Conservation (phyloP, 2,797 vertebrate genomes). For the Karalla daura region DNA sequence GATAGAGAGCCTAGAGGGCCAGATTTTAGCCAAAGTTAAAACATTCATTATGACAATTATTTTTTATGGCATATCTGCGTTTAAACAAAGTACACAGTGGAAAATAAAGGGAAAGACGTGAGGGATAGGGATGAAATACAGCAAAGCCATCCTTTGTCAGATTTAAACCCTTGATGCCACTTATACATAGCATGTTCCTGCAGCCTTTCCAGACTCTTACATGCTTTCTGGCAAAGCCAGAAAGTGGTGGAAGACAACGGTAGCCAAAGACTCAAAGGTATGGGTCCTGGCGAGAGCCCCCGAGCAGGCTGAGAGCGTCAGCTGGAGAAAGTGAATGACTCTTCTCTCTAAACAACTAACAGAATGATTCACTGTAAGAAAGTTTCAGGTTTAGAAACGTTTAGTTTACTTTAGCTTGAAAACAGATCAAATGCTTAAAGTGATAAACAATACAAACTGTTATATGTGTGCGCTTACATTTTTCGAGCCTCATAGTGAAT, state of each 20-base stretch:
- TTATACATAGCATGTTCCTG: constrained; percentile 1
- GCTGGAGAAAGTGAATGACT: constrained; percentile 3
- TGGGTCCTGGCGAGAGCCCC: constrained; percentile 11
- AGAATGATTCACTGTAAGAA: neutral
- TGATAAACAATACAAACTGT: neutral
- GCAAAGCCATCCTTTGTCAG: constrained; percentile 42
- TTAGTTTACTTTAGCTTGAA: neutral
- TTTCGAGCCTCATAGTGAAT: neutral
- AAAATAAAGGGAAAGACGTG: constrained; percentile 61
- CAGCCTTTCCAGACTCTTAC: constrained; percentile 31
- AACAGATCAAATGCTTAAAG: neutral
- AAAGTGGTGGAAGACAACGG: constrained; percentile 24
- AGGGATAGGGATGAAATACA: constrained; percentile 42
- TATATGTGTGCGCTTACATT: neutral
- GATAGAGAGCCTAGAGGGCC: constrained; percentile 43
- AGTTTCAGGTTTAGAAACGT: constrained; percentile 4
- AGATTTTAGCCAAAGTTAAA: constrained; percentile 68
- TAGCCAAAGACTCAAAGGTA: constrained; percentile 19
- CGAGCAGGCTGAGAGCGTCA: neutral
- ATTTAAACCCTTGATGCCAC: constrained; percentile 48
- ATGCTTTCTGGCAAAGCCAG: constrained; percentile 8
- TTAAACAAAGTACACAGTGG: constrained; percentile 55
- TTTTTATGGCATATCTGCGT: constrained; percentile 70
- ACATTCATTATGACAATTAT: constrained; percentile 74
- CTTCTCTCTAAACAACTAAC: constrained; percentile 3